Conservation (phyloP, 2,113 vertebrate species). For the Sinocyclocheilus anshuiensis region DNA sequence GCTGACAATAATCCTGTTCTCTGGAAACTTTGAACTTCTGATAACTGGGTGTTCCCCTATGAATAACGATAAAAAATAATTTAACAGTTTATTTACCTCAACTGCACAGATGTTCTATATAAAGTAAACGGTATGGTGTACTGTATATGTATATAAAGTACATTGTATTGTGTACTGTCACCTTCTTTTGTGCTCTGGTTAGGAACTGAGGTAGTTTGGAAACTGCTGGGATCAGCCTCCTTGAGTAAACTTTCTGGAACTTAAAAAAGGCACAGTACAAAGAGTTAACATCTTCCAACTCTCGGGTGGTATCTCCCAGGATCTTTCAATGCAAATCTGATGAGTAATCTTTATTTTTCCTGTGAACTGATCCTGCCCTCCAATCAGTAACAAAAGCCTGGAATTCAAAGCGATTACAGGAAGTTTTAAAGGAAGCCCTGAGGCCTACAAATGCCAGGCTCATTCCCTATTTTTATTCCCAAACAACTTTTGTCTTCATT, state of each 20-base stretch:
- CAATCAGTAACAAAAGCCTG: conserved; percentile 51
- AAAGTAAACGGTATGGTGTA: neutral
- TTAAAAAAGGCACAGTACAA: conserved; percentile 45
- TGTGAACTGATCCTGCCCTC: conserved; percentile 11
- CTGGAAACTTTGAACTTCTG: conserved; percentile 76
- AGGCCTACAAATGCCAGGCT: conserved; percentile 43
- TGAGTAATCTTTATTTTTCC: conserved; percentile 49
- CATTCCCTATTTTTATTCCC: conserved; percentile 50
- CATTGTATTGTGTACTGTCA: conserved; percentile 37
- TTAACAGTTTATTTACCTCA: neutral
- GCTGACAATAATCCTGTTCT: conserved; percentile 80
- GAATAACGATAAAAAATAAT: neutral
- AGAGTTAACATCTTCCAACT: conserved; percentile 17
- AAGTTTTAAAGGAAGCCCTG: conserved; percentile 68
- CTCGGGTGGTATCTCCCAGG: neutral
- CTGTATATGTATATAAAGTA: neutral
- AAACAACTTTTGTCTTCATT: conserved; percentile 36
- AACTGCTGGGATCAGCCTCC: conserved; percentile 67
- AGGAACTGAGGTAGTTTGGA: conserved; percentile 63
- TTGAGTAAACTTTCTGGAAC: conserved; percentile 71
- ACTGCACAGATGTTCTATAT: neutral
- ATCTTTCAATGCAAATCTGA: conserved; percentile 15
- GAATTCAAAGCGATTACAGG: conserved; percentile 60
- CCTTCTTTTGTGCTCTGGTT: conserved; percentile 58
- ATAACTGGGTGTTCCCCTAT: conserved; percentile 70